Base-by-base conservation (phyloP, 2,113 vertebrate genomes). In the Sylvia atricapilla region DNA sequence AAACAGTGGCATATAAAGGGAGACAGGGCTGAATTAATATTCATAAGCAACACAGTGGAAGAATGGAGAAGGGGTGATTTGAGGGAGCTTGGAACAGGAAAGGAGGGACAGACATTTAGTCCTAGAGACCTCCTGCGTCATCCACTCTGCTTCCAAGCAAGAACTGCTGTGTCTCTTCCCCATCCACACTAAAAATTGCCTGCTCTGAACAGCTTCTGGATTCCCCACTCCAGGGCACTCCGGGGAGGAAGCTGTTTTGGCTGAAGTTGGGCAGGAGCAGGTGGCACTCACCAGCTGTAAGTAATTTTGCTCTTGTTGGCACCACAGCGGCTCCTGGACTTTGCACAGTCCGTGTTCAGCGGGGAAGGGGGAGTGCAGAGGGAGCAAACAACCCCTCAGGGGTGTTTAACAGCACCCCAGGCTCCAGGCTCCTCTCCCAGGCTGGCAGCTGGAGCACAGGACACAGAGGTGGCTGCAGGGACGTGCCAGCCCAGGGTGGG, bases 261-360 rank as follows among this genome's bases (percentile, higher is more conserved):
- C 96, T 97, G 92, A 62, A 88, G 85, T 66, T 87, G 13, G 88
- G 89, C 49, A 96, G 94, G 93, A 96, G 96, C 97, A 97, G 97
- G 98, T 98, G 98, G 97, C 86, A 94, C 84, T 72, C 60, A 52
- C 60, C 97, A 97, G 97, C 97, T 97, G 97, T 76, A 94, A 95
- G 97, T 95, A 66, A 97, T 96, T 98, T 87, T 91, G 95, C 92
- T 96, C 87, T 89, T 59, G 49, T 83, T 96, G 97, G 95, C 97
- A 96, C 9, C 21, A 8, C 84, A 56, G 81, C 18, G 0, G 83
- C 58, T 94, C 89, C 73, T 96, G 96, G 96, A 96, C 93, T 84
- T 88, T 22, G 75, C 72, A 81, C 70, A 67, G 81, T 47, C 89
- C 50, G 47, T 70, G 93, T 89, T 94, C 74, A 73, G 90, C 6